These are phyloP conservation scores for Tribolium freemani DNA, from an alignment of 2,888 invertebrate genomes.

Conservation along the genomic window DNA sequence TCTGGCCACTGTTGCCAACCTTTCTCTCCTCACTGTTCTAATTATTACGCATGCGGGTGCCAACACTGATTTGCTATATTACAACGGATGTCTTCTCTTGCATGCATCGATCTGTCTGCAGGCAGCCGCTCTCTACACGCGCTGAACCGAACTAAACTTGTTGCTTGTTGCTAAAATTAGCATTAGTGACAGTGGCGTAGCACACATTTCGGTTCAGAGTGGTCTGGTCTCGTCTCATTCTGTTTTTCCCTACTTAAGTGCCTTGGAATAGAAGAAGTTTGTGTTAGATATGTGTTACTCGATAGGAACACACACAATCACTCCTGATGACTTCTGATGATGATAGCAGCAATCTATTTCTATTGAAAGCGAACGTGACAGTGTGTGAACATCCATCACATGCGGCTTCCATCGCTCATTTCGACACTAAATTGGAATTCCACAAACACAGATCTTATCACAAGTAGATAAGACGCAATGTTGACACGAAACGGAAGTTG, in stretches of 20 bases:
- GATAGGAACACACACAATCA: conserved; percentile 9
- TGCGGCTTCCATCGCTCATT: conserved; percentile 12
- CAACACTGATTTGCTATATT: conserved; percentile 1
- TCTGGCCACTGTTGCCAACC: conserved; percentile 4
- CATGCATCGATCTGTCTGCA: conserved; percentile 45
- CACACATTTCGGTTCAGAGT: background rate
- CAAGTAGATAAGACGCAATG: conserved; percentile 1
- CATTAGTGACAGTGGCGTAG: background rate
- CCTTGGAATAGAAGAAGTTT: conserved; percentile 24
- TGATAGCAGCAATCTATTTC: conserved; percentile 8
- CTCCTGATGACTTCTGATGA: conserved; percentile 11
- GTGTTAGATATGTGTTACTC: conserved; percentile 28
- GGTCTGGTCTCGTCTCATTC: conserved; percentile 5
- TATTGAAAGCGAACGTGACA: conserved; percentile 4
- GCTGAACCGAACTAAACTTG: conserved; percentile 41
- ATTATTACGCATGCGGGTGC: conserved; percentile 11
- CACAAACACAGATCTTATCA: conserved; percentile 1
- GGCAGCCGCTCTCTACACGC: conserved; percentile 39
- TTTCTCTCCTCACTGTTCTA: background rate
- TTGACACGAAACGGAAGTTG: conserved; percentile 5
- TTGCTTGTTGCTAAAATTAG: conserved; percentile 32
- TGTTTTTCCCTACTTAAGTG: conserved; percentile 1
- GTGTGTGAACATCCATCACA: background rate
- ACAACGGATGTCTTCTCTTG: conserved; percentile 13
- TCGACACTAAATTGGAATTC: background rate